Evolutionary conservation across 1,140 invertebrate species (phyloP).

Genomic region (Trissolcus basalis): DNA sequence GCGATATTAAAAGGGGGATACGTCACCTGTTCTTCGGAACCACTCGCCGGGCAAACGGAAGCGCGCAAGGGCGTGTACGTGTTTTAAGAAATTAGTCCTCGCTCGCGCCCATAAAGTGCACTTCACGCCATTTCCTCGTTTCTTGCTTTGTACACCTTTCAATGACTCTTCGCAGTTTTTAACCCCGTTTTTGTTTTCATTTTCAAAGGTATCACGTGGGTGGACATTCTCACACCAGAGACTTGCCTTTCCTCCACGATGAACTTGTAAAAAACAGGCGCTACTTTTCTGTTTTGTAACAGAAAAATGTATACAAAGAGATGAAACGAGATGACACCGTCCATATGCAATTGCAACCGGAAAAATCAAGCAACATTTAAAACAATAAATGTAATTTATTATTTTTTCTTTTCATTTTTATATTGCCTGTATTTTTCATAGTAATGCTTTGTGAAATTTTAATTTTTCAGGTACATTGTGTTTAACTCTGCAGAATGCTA

Average conservation of each 20-base stretch:
- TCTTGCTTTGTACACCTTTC: slow-evolving; percentile 1
- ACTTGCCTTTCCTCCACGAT: background rate
- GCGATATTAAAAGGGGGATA: slow-evolving; percentile 67
- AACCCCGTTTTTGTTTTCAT: slow-evolving; percentile 18
- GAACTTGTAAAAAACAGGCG: no score
- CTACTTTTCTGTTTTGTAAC: no score
- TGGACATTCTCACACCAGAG: slow-evolving; percentile 9
- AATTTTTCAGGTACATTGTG: no score
- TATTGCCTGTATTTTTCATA: no score
- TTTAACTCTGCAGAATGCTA: no score
- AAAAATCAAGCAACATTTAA: no score
- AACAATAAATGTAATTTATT: no score
- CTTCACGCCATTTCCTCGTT: slow-evolving; percentile 17
- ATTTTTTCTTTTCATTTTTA: no score
- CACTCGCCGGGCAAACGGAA: slow-evolving; percentile 69
- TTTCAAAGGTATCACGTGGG: slow-evolving; percentile 14
- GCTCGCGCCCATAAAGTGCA: slow-evolving; percentile 29
- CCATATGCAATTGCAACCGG: no score
- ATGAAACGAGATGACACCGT: no score
- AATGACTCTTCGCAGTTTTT: slow-evolving; percentile 7
- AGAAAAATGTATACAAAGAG: no score
- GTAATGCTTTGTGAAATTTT: no score
- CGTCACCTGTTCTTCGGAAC: slow-evolving; percentile 44
- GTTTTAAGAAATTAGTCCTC: slow-evolving; percentile 73
- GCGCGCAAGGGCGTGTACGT: slow-evolving; percentile 24